A percentile compares a stretch with the other conserved stretches of the same genome.
phyloP scores from a whole-genome alignment of 2,888 invertebrate genomes.

The Drosophila greeni region DNA sequence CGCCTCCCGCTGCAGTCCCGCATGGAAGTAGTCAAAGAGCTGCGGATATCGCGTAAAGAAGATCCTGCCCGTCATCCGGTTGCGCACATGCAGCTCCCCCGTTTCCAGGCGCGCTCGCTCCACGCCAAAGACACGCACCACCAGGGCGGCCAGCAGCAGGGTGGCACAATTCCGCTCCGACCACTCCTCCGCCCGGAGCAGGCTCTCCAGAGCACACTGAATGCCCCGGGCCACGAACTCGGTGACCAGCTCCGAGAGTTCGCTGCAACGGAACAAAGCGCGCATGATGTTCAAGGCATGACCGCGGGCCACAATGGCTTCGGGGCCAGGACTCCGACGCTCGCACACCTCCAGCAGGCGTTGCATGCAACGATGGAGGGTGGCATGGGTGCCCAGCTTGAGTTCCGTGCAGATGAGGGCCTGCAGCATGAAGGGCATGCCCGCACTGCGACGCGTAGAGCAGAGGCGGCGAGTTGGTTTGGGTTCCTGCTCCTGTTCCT shows the following conservation, averaged over 20 bases:
- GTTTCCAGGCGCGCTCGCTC: conserved; percentile 82
- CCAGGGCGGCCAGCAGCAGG: conserved; percentile 88
- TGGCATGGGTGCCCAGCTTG: conserved; percentile 81
- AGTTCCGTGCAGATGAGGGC: conserved; percentile 88
- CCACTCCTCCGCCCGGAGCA: conserved; percentile 88
- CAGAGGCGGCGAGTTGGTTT: conserved; percentile 81
- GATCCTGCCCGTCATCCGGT: conserved; percentile 86
- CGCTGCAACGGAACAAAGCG: conserved; percentile 87
- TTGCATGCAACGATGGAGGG: conserved; percentile 82
- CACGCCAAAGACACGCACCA: conserved; percentile 93
- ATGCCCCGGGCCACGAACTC: conserved; percentile 86
- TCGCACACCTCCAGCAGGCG: conserved; percentile 79
- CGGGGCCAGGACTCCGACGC: background rate
- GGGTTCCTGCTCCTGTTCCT: conserved; percentile 30
- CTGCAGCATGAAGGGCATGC: conserved; percentile 93
- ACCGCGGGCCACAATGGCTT: conserved; percentile 79
- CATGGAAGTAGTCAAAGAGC: conserved; percentile 81
- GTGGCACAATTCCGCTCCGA: conserved; percentile 92
- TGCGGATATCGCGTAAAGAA: conserved; percentile 86
- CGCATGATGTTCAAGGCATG: conserved; percentile 94
- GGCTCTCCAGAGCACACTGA: conserved; percentile 85
- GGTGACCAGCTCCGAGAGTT: conserved; percentile 85
- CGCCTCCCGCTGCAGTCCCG: conserved; percentile 77
- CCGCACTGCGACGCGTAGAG: conserved; percentile 94
- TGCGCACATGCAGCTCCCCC: conserved; percentile 81